phyloP scores from a whole-genome alignment of 2,113 vertebrate species.

The Coturnix japonica region DNA sequence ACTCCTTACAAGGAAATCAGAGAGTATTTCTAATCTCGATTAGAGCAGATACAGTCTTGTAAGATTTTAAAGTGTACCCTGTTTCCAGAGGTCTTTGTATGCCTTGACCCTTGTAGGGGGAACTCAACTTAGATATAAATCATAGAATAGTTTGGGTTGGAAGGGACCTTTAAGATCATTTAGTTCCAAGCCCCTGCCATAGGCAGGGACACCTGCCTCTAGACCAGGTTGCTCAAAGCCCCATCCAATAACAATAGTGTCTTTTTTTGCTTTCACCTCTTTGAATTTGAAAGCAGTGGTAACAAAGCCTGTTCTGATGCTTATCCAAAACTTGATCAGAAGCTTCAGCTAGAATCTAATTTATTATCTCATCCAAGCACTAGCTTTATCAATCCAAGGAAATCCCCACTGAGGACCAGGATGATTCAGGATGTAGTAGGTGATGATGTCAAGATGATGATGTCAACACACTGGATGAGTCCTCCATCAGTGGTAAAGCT shows the following conservation, averaged over 20 bases:
- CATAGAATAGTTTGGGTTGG: too few relatives aligned
- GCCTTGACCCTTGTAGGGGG: not conserved
- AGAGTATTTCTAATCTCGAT: not conserved
- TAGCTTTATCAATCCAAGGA: not conserved
- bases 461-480: not conserved
- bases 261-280: not conserved
- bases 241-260: too few relatives aligned
- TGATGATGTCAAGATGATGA: not conserved
- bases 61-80: not conserved
- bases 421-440: constrained; percentile 1
- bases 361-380: not conserved
- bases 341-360: not conserved
- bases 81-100: not conserved
- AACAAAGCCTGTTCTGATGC: not conserved
- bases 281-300: not conserved
- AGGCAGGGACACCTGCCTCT: too few relatives aligned
- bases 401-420: not conserved
- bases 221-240: too few relatives aligned
- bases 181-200: too few relatives aligned
- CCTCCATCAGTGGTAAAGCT: constrained; percentile 3
- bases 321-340: not conserved
- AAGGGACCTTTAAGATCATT: too few relatives aligned
- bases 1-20: not conserved
- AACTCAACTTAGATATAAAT: not conserved
- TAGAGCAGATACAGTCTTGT: not conserved